These are phyloP conservation scores for Augochlorella aurata DNA, from an alignment of 2,888 invertebrate species.

Conservation along the genomic window DNA sequence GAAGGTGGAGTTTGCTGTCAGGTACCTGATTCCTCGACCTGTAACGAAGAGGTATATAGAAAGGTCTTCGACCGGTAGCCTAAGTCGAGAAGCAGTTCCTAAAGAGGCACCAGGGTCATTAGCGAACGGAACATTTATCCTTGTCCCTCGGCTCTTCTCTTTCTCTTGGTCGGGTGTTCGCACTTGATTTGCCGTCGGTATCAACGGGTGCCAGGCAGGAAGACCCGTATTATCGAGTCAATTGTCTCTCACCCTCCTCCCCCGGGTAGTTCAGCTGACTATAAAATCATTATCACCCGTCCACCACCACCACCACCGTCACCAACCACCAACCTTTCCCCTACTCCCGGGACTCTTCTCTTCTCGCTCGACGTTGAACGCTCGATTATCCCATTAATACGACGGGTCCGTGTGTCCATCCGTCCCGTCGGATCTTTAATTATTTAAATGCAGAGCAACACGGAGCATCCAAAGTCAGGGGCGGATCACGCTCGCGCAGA, in stretches of 20 bases:
- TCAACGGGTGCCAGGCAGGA: constrained; percentile 82
- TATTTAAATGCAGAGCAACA: constrained; percentile 76
- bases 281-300: constrained; percentile 81
- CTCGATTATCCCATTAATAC: constrained; percentile 81
- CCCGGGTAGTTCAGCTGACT: constrained; percentile 75
- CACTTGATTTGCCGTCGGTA: constrained; percentile 80
- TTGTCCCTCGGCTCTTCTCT: constrained; percentile 69
- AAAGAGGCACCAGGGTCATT: constrained; percentile 75
- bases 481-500: constrained; percentile 42
- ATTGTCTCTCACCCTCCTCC: constrained; percentile 80
- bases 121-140: constrained; percentile 75
- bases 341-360: constrained; percentile 31
- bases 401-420: constrained; percentile 74
- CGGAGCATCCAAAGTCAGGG: constrained; percentile 61
- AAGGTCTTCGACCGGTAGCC: constrained; percentile 73
- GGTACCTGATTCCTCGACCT: constrained; percentile 62
- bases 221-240: constrained; percentile 81
- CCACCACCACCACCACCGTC: constrained; percentile 61
- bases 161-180: constrained; percentile 70
- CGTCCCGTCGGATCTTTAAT: constrained; percentile 78
- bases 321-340: constrained; percentile 46
- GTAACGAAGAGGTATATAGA: constrained; percentile 57
- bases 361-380: constrained; percentile 72
- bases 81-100: constrained; percentile 68
- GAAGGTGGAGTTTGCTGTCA: constrained; percentile 69